phyloP scores from a whole-genome alignment of 2,888 invertebrate species.

The Lamellibrachia columna region DNA sequence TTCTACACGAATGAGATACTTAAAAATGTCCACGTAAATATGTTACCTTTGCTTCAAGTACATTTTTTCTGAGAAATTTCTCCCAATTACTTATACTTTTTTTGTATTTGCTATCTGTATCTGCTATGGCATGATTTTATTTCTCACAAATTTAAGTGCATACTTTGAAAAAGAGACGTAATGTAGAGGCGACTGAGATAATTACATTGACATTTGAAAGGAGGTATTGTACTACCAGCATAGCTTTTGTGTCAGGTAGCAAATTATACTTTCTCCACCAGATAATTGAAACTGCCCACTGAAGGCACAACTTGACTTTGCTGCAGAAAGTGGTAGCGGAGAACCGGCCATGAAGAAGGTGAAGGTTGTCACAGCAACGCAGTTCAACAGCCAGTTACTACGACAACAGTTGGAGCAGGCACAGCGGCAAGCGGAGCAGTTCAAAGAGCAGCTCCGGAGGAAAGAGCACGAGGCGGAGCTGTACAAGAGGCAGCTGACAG shows the following conservation, averaged over 20 bases:
- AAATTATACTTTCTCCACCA: neutral
- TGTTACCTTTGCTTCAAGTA: too few species aligned
- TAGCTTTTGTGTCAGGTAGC: neutral
- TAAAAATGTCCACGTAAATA: too few species aligned
- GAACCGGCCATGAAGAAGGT: conserved; percentile 34
- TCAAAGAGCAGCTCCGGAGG: conserved; percentile 53
- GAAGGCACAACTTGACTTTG: neutral
- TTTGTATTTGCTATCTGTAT: too few species aligned
- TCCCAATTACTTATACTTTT: too few species aligned
- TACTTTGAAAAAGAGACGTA: too few species aligned
- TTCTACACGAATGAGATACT: neutral
- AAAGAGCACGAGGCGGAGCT: conserved; percentile 56
- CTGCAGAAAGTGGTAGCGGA: conserved; percentile 7
- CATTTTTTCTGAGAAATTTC: too few species aligned
- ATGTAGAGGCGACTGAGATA: neutral
- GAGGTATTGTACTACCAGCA: too few species aligned
- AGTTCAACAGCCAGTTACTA: conserved; percentile 32
- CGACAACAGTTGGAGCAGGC: conserved; percentile 53
- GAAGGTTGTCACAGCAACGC: conserved; percentile 18
- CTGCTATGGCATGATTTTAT: too few species aligned
- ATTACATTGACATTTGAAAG: neutral
- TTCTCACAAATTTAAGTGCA: too few species aligned
- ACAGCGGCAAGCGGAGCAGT: conserved; percentile 53
- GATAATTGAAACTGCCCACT: neutral
- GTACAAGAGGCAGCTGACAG: conserved; percentile 52